These are phyloP conservation scores for Melopsittacus undulatus DNA, from an alignment of 2,797 vertebrate species.

Conservation along the genomic window DNA sequence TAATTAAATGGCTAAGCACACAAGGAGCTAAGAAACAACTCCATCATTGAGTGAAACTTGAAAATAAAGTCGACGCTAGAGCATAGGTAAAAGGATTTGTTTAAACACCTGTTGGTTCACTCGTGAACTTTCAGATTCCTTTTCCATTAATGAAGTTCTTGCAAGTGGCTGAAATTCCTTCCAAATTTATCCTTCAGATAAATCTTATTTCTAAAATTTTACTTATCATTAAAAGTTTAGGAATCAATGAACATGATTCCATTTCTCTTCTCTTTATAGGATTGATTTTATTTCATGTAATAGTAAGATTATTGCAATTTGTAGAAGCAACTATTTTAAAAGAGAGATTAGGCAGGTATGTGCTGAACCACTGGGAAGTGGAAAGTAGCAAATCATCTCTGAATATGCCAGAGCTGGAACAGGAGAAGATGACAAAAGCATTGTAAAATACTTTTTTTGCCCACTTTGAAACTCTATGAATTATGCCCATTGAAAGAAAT, in stretches of 20 bases:
- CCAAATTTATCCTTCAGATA: neutral
- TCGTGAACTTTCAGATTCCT: slow-evolving; percentile 28
- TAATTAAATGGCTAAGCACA: slow-evolving; percentile 84
- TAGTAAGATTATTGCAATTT: neutral
- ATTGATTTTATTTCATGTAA: neutral
- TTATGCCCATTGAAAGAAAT: neutral
- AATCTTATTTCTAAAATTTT: neutral
- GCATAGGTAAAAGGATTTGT: slow-evolving; percentile 45
- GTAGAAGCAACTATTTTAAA: neutral
- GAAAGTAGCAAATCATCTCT: neutral
- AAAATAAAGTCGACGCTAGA: slow-evolving; percentile 74
- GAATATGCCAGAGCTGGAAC: neutral
- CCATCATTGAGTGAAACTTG: slow-evolving; percentile 80
- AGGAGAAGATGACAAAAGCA: neutral
- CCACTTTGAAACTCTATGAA: neutral
- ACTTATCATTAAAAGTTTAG: slow-evolving; percentile 38
- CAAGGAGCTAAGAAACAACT: slow-evolving; percentile 81
- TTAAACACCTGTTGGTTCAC: slow-evolving; percentile 49
- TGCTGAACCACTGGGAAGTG: neutral
- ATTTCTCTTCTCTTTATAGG: slow-evolving; percentile 8
- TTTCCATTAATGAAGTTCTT: slow-evolving; percentile 14
- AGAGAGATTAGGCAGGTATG: neutral
- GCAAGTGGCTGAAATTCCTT: slow-evolving; percentile 9
- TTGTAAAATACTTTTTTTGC: neutral
- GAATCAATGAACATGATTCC: neutral